Evolutionary conservation across 1,140 invertebrate genomes (phyloP), one percentile per base, ranked within the genome.

Genomic region (Orchestia grillus): DNA sequence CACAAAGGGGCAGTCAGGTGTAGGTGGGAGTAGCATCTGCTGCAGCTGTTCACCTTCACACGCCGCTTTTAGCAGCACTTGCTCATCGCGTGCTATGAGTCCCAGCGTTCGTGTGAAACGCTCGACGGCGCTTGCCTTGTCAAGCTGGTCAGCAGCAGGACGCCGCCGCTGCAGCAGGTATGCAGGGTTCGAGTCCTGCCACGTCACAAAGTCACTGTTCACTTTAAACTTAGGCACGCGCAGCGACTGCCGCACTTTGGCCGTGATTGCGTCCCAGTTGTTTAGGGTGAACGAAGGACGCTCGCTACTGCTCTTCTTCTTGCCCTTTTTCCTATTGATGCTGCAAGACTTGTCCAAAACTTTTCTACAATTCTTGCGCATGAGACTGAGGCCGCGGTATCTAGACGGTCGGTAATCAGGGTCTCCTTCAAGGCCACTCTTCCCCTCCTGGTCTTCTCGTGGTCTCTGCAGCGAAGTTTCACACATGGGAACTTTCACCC

Each of bases 181-280:
- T 15, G 44, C 92, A 11, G 92, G 92, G 92, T 94, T 44, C 6
- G 44, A 94, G 44, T 94, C 92, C 44, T 11, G 44, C 88, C 88
- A 90, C 8, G 92, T 44, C 44, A 94, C 92, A 40, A 94, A 94
- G 44, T 94, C 92, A 11, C 40, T 6, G 92, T 94, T 40, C 36
- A 94, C 92, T 47, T 94, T 94, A 23, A 44, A 94, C 92, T 94
- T 94, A 44, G 92, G 92, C 43, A 94, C 92, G 1, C 92, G 92
- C 92, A 94, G 44, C 43, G 92, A 94, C 92, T 94, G 92, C 43
- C 92, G 92, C 43, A 94, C 92, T n/a, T 47, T 44, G 0, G 92
- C 92, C 11, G 36, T 94, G 36, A 94, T 94, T 3, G 44, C 43
- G 19, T 36, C 36, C 92, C 92, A 94, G 92, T 94, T 94, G 19